These are phyloP conservation scores for Dichetophora obliterata DNA, from an alignment of 2,888 invertebrate species.

Conservation along the genomic window DNA sequence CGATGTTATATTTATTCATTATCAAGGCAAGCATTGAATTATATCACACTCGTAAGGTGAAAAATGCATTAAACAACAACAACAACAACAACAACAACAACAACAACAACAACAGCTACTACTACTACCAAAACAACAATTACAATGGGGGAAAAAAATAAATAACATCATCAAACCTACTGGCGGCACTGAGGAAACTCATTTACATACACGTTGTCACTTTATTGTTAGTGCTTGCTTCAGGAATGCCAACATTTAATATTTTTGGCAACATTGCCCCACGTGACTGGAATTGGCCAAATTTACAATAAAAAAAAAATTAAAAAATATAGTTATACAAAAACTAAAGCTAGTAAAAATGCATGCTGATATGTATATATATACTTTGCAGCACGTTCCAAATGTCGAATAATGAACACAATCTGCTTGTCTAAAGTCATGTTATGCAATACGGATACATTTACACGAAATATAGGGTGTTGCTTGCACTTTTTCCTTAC, in stretches of 20 bases:
- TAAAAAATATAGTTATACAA: no score
- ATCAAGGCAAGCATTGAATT: no score
- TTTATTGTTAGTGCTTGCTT: neutral
- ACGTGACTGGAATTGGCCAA: slow-evolving; percentile 8
- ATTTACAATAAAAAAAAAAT: neutral
- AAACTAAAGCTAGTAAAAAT: no score
- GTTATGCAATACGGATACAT: neutral
- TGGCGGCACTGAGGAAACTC: neutral
- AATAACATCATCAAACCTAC: neutral
- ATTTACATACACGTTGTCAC: neutral
- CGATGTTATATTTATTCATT: no score
- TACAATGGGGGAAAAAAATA: no score
- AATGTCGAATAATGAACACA: neutral
- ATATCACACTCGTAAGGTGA: no score
- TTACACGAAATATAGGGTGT: neutral
- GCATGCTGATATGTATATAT: no score
- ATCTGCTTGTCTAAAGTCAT: neutral
- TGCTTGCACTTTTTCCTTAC: neutral
- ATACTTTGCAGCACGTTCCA: neutral
- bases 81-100: no score
- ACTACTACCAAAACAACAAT: no score
- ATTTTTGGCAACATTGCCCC: neutral
- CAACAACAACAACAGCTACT: no score
- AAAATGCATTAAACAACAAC: no score
- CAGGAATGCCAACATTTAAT: neutral